These are phyloP conservation scores for Fundulus diaphanus DNA, from an alignment of 2,797 vertebrate genomes.

Conservation along the genomic window DNA sequence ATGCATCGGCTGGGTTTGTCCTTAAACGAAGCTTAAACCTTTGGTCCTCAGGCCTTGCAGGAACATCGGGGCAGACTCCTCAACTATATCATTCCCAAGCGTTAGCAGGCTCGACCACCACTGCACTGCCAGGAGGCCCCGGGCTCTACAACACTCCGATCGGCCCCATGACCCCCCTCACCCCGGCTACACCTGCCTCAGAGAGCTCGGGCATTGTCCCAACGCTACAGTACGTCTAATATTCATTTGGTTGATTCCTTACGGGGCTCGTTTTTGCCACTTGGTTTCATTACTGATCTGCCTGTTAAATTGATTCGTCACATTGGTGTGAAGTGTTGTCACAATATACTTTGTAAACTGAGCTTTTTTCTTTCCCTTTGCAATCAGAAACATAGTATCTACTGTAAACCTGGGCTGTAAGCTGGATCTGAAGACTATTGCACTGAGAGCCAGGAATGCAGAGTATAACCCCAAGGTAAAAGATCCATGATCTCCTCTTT, in stretches of 20 bases:
- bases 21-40: neutral
- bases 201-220: conserved; percentile 98
- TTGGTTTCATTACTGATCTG: neutral
- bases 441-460: conserved; percentile 97
- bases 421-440: conserved; percentile 98
- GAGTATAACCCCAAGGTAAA: conserved; percentile 99
- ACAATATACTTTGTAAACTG: neutral
- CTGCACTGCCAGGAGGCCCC: conserved; percentile 91
- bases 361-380: neutral
- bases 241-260: neutral
- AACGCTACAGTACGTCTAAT: conserved; percentile 92
- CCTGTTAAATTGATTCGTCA: neutral
- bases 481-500: neutral
- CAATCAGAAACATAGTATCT: conserved; percentile 95
- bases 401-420: conserved; percentile 99
- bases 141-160: conserved; percentile 88
- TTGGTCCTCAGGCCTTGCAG: conserved; percentile 74
- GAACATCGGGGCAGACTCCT: conserved; percentile 90
- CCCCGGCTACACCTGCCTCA: conserved; percentile 93
- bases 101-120: conserved; percentile 87
- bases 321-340: neutral
- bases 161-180: conserved; percentile 97
- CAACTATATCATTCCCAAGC: conserved; percentile 96
- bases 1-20: neutral
- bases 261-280: neutral